A percentile compares a stretch with the other conserved stretches of the same genome.
These are phyloP conservation scores for Phrynocephalus guinanensis DNA, from an alignment of 2,797 vertebrate species.

Conservation along the genomic window DNA sequence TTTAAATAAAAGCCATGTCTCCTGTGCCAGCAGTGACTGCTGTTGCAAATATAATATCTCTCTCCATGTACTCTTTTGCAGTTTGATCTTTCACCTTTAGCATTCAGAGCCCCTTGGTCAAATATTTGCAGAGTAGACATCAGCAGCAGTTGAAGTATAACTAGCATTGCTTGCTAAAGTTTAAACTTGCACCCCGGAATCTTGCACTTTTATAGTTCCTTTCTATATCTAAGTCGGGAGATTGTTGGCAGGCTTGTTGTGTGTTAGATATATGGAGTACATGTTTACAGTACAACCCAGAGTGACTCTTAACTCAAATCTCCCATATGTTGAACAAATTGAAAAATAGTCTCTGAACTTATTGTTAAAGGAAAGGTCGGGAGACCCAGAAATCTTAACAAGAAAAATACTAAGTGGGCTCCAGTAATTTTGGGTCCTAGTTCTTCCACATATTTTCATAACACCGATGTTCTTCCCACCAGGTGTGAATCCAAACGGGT, in stretches of 20 bases:
- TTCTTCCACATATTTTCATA: conserved; percentile 13
- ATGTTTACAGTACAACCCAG: neutral
- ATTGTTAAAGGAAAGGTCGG: neutral
- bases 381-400: neutral
- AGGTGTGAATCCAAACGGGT: neutral
- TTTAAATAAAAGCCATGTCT: neutral
- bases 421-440: rapidly evolving
- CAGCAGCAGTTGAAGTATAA: conserved; percentile 73
- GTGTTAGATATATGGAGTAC: neutral
- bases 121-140: conserved; percentile 64
- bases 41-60: neutral
- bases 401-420: conserved; percentile 7
- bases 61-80: conserved; percentile 28
- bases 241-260: neutral
- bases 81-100: conserved; percentile 71
- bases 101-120: conserved; percentile 63
- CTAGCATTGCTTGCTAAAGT: conserved; percentile 45
- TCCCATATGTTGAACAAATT: rapidly evolving
- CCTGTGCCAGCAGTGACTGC: neutral
- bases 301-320: neutral
- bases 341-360: neutral
- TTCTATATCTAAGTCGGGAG: neutral
- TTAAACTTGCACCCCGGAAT: neutral
- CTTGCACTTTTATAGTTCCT: conserved; percentile 1
- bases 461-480: no score